phyloP scores from a whole-genome alignment of 2,113 vertebrate species.

The Leptodactylus fuscus region DNA sequence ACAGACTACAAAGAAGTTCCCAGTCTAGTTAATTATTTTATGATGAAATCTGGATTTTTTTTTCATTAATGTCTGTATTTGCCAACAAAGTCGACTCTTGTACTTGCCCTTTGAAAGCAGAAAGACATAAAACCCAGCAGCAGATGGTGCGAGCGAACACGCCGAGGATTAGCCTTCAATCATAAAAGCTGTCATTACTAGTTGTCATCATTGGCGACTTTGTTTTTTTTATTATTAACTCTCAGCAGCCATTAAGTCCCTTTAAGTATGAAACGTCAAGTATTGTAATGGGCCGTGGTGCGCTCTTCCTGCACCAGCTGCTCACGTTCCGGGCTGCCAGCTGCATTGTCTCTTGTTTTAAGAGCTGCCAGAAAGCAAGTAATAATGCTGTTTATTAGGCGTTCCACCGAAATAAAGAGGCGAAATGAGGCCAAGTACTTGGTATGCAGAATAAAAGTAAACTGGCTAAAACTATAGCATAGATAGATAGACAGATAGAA shows the following conservation, averaged over 20 bases:
- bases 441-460: conserved; percentile 23
- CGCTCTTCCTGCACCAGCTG: conserved; percentile 72
- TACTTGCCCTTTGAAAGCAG: conserved; percentile 49
- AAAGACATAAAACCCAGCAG: conserved; percentile 54
- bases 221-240: conserved; percentile 69
- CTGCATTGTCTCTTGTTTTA: conserved; percentile 66
- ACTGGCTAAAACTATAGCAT: no score
- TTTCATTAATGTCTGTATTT: conserved; percentile 27
- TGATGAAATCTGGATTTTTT: conserved; percentile 19
- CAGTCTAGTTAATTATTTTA: conserved; percentile 26
- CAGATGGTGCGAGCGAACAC: conserved; percentile 73
- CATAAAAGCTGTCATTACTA: conserved; percentile 72
- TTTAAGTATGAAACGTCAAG: conserved; percentile 75
- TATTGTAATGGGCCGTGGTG: conserved; percentile 66
- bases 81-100: conserved; percentile 56
- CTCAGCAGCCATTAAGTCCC: conserved; percentile 64
- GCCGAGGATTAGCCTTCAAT: conserved; percentile 68
- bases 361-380: conserved; percentile 68
- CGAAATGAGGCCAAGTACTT: conserved; percentile 69
- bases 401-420: conserved; percentile 69
- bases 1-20: conserved; percentile 9
- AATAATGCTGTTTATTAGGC: conserved; percentile 66
- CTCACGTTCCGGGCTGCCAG: conserved; percentile 66
- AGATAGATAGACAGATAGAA: not conserved
- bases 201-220: conserved; percentile 68